Evolutionary conservation across 2,113 vertebrate species (phyloP), one percentile per base, ranked within the genome.

Genomic region (Tragelaphus scriptus): DNA sequence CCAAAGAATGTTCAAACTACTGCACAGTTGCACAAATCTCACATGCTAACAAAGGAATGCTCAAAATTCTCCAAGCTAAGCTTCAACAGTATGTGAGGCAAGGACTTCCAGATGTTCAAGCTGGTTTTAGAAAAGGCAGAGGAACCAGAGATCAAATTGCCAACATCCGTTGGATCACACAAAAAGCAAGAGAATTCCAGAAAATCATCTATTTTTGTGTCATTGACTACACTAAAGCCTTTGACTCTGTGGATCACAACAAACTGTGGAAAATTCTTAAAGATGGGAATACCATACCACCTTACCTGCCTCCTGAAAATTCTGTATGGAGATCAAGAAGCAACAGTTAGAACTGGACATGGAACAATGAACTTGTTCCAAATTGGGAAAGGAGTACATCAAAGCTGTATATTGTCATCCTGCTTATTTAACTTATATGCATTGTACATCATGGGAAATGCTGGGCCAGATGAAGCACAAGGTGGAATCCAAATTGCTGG

Each of bases 121-220:
- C 65, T 71, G 19, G 65, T 71, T 71, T 71, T 71, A 36, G 65
- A 36, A 71, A 71, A 71, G 19, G 19, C n/a, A 71, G 68, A 36
- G n/a, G n/a, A 71, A 36, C 9, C 9, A 36, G n/a, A 71, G 68
- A 23, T 71, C 9, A 71, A 71, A 12, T 71, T 71, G n/a, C 68
- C n/a, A 71, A 12, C n/a, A 71, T 11, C n/a, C 0, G 0, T 21
- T 71, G 65, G 4, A 71, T 36, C n/a, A 71, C 12, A 21, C n/a
- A 36, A 71, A 71, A 36, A 71, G 9, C 19, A 71, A 21, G 68
- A 36, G 68, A 71, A 11, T 36, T 71, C 19, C 19, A 71, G n/a
- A 71, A 71, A 71, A 71, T 71, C n/a, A 40, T 71, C 9, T 71
- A 36, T 2, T 71, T 71, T 71, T 71, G 19, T 1, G 0, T 36